Base-by-base conservation (phyloP, 2,797 vertebrate species). In the Chromobotia macracanthus region DNA sequence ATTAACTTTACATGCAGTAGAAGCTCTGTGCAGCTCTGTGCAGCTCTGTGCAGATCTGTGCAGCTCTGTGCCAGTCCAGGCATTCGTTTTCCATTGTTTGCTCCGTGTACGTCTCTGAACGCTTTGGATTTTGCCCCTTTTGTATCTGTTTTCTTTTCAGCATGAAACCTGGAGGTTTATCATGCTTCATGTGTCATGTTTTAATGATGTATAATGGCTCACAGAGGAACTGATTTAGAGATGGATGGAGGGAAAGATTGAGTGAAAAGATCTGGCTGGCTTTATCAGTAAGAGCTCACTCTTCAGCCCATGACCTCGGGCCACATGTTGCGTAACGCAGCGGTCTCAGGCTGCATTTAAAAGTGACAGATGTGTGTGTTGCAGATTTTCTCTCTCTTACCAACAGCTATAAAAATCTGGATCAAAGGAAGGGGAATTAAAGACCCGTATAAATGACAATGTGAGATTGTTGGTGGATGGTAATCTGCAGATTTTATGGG, bases 1-100 rank as follows among this genome's bases (percentile, higher is more conserved):
- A 91, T 92, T 92, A 91, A 90, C 88, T 81, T 80, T 81, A 84
- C 71, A 81, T 89, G 90, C 89, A 44, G 67, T 68, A 11, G 16
- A 75, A 53, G 48, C 44, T 64, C 63, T 77, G 63, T 69, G 46
- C 41, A 2, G 23, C 3, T 3, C 16, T n/a, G n/a, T n/a, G n/a
- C n/a, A n/a, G n/a, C n/a, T n/a, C n/a, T n/a, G n/a, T n/a, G n/a
- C n/a, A n/a, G n/a, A n/a, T n/a, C n/a, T n/a, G n/a, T n/a, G n/a
- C n/a, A n/a, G n/a, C n/a, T n/a, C n/a, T n/a, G n/a, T 31, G 80
- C 84, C 87, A 88, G 90, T 86, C 87, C 82, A 75, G 86, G 85
- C 71, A 86, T 67, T 72, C 75, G 78, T 56, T 77, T 61, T 87
- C 73, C 85, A 70, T 46, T 80, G 81, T 88, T 87, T 87, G 85